Evolutionary conservation across 2,797 vertebrate genomes (phyloP).

Genomic region (Macroramphosus scolopax): DNA sequence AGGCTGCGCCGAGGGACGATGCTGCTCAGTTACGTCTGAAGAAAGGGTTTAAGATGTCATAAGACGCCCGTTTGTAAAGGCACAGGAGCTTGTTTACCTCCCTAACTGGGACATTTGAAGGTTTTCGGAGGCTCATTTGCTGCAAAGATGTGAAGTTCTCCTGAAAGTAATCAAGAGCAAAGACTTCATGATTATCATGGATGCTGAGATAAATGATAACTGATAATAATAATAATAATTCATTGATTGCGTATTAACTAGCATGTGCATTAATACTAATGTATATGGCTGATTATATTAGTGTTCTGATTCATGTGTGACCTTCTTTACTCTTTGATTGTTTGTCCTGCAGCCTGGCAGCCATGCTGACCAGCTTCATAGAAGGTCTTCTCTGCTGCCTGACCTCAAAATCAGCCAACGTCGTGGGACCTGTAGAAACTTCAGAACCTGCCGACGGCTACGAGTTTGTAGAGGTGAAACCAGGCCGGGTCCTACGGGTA

Average conservation of each 20-base stretch:
- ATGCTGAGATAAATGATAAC: too few species aligned
- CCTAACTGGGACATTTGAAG: not conserved
- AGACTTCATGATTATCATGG: too few species aligned
- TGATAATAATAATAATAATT: too few species aligned
- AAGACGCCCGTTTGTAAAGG: slow-evolving; percentile 17
- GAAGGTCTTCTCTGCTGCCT: slow-evolving; percentile 91
- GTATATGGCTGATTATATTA: too few species aligned
- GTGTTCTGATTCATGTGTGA: slow-evolving; percentile 5
- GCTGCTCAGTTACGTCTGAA: slow-evolving; percentile 28
- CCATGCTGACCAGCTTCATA: slow-evolving; percentile 89
- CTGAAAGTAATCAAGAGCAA: slow-evolving; percentile 4
- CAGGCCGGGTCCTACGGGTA: slow-evolving; percentile 87
- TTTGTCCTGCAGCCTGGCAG: slow-evolving; percentile 53
- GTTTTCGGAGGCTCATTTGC: too few species aligned
- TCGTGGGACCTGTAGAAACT: slow-evolving; percentile 85
- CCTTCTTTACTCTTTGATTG: slow-evolving; percentile 1
- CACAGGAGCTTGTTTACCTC: slow-evolving; percentile 12
- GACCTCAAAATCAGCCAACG: slow-evolving; percentile 82
- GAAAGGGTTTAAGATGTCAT: slow-evolving; percentile 32
- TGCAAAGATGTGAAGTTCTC: too few species aligned
- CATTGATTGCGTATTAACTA: too few species aligned
- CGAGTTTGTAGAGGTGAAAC: slow-evolving; percentile 95
- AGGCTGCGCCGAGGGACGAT: slow-evolving; percentile 42
- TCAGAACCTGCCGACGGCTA: slow-evolving; percentile 86
- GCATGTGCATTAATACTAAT: too few species aligned